Evolutionary conservation across 2,888 invertebrate species (phyloP), one percentile per base, ranked within the genome.

Genomic region (Nephrotoma guestfalica): DNA sequence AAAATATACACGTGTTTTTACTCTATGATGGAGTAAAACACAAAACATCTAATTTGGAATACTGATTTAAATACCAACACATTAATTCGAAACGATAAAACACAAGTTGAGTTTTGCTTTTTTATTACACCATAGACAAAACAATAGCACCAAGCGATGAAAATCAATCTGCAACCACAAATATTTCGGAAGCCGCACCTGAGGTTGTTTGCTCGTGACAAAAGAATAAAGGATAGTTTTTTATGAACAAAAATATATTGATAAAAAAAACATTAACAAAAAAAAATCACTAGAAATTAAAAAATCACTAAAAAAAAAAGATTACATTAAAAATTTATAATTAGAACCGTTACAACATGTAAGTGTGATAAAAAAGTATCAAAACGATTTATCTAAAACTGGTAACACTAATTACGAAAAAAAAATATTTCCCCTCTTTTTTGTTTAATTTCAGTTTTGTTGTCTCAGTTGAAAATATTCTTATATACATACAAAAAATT

Each of bases 121-220:
- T 51, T 11, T 71, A 30, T 71, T 71, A 71, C 30, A 18, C 6
- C 9, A 3, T 30, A 71, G 71, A 9, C 30, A 30, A 6, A 30
- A 47, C 86, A 57, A 13, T 87, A 51, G 83, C 87, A 30, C 84
- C 47, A 18, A 71, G 40, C 41, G n/a, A 51, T 47, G 57, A 30
- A 43, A 40, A 83, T 86, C 6, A 87, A 86, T n/a, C 87, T 87
- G 87, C 88, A 83, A 83, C 88, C 71, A 87, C 89, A 84, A 88
- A 88, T 87, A 88, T 84, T n/a, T 41, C 84, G 6, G 84, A 42
- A n/a, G 41, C 84, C 6, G 84, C 42, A 13, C 15, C 91, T 86
- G 91, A 91, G 88, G 91, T 91, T 83, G 91, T 91, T 86, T 91
- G 91, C 87, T 91, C 91, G 91, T 91, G 91, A 91, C 91, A 84